These are phyloP conservation scores for Poeciliopsis occidentalis DNA, from an alignment of 2,113 vertebrate genomes.

Conservation along the genomic window DNA sequence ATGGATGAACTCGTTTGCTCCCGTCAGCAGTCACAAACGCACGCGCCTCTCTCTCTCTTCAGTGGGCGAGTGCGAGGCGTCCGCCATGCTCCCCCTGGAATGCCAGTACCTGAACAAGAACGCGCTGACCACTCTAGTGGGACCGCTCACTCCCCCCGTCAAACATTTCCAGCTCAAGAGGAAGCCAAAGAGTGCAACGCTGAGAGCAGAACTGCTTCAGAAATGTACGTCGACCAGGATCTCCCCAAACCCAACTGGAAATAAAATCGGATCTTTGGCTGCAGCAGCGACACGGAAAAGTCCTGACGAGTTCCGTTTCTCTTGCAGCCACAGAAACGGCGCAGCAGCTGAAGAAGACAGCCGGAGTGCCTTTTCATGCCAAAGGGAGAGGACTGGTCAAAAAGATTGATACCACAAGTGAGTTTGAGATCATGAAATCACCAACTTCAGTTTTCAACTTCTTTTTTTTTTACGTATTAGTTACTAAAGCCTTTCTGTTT, in stretches of 20 bases:
- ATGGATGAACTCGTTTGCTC: no score
- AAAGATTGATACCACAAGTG: conserved; percentile 98
- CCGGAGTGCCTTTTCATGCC: conserved; percentile 96
- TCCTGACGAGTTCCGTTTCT: not conserved
- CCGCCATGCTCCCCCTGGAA: conserved; percentile 95
- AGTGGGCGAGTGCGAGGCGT: conserved; percentile 96
- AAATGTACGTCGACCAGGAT: conserved; percentile 85
- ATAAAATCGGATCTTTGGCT: no score
- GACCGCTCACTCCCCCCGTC: conserved; percentile 93
- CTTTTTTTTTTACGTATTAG: not conserved
- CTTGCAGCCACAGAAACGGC: conserved; percentile 92
- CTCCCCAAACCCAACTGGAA: not conserved
- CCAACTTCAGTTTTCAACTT: no score
- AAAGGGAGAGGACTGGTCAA: conserved; percentile 98
- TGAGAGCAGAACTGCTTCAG: conserved; percentile 95
- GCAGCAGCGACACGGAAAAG: no score
- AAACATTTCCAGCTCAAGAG: conserved; percentile 98
- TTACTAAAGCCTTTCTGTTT: not conserved
- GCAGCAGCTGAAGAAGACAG: conserved; percentile 95
- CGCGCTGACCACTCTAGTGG: conserved; percentile 92
- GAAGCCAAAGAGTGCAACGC: conserved; percentile 97
- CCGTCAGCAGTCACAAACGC: not conserved
- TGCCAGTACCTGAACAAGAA: conserved; percentile 98
- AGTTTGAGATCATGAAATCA: conserved; percentile 49
- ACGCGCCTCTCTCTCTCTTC: not conserved